Evolutionary conservation across 1,140 invertebrate genomes (phyloP), one percentile per base, ranked within the genome.

Genomic region (Macrobrachium nipponense): DNA sequence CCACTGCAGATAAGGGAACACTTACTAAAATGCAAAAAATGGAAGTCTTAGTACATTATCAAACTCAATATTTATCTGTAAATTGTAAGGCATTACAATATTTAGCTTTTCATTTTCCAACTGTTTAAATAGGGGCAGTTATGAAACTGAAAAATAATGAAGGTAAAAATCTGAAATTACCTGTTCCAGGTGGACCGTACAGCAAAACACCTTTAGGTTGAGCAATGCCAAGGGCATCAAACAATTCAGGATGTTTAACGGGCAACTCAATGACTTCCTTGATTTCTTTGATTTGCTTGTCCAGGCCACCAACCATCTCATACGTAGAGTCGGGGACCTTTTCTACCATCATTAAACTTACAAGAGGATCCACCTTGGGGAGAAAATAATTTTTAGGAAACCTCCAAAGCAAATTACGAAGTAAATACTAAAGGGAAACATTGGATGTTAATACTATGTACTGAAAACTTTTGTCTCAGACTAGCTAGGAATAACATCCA

Each of bases 261-360:
- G 99, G 99, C 84, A 99, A 92, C 91, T 99, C 99, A 91, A 99
- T 99, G 0, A 99, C 99, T 92, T 99, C 99, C 92, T 99, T 99
- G 87, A 99, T 99, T 92, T 99, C 99, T 91, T 99, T 99, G 86
- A 99, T 99, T 92, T 99, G 98, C 90, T 99, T 99, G 90, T 99
- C 98, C 75, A 99, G 93, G 88, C 99, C 99, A 89, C 99, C 99
- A 73, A 99, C 98, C 98, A 99, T 99, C 93, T 99, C 99, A 91
- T 99, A 95, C 0, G 99, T 99, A 0, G 98, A 99, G 92, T 99
- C 98, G 14, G 99, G 99, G 7, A 99, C 98, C 92, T 99, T 99
- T 91, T 99, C 99, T 0, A 99, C 98, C 99, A 99, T 99, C 98
- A 99, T 99, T 70, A 99, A 93, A n/a, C 98, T 99, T 0, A 99